phyloP scores from a whole-genome alignment of 1,140 invertebrate genomes.

The Maconellicoccus hirsutus region DNA sequence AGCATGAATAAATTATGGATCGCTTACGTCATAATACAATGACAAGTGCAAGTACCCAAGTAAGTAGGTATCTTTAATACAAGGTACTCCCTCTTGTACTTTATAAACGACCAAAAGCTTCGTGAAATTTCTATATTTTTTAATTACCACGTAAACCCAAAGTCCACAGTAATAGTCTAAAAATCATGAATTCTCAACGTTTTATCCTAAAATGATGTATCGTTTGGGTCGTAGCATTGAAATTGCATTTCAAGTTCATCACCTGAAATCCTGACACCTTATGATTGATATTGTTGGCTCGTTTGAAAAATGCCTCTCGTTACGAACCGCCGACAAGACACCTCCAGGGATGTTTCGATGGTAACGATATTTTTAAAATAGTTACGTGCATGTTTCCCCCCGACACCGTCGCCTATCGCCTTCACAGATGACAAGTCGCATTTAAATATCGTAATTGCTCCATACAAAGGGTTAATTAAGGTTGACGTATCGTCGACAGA shows the following conservation, averaged over 20 bases:
- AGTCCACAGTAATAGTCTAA: too few relatives aligned
- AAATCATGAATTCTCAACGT: too few relatives aligned
- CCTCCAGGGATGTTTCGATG: not conserved
- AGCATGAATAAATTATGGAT: not conserved
- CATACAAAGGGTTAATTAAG: not conserved
- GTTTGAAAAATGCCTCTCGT: not conserved
- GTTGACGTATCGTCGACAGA: not conserved
- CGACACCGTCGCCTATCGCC: not conserved
- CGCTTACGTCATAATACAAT: too few relatives aligned
- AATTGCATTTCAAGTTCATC: conserved; percentile 19
- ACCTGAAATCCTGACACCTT: conserved; percentile 16
- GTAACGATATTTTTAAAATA: not conserved
- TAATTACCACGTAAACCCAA: too few relatives aligned
- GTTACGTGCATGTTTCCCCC: not conserved
- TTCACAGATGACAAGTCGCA: not conserved
- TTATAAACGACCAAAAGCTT: too few relatives aligned
- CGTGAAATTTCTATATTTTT: too few relatives aligned
- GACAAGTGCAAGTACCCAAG: too few relatives aligned
- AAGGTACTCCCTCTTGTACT: too few relatives aligned
- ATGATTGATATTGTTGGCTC: conserved; percentile 12
- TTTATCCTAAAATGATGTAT: too few relatives aligned
- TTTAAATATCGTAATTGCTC: not conserved
- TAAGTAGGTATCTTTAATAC: too few relatives aligned
- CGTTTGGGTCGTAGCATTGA: not conserved
- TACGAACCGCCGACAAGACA: not conserved